Conservation (phyloP, 2,113 vertebrate species). For the Petaurus breviceps region DNA sequence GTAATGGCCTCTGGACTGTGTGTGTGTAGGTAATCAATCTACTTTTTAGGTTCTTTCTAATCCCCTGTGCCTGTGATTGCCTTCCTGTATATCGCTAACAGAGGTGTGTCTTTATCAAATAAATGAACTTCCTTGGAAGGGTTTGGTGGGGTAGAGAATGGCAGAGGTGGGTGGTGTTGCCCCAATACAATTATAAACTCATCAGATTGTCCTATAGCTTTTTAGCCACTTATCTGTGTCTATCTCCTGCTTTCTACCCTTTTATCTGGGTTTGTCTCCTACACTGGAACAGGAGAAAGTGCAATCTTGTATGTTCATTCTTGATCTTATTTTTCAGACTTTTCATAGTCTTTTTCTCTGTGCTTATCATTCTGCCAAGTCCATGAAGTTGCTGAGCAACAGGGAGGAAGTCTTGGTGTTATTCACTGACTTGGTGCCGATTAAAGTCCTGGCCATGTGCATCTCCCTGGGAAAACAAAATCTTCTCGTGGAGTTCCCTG, state of each 20-base stretch:
- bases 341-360: constrained; percentile 58
- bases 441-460: constrained; percentile 50
- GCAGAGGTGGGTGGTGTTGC: background rate
- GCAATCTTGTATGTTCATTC: constrained; percentile 33
- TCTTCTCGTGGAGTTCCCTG: background rate
- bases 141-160: background rate
- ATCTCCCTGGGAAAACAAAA: constrained; percentile 55
- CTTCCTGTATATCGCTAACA: background rate
- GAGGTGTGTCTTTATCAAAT: constrained; percentile 13
- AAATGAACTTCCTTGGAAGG: background rate
- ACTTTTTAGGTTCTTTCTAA: background rate
- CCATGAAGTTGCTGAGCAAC: constrained; percentile 76
- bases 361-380: constrained; percentile 74
- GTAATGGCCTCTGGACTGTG: background rate
- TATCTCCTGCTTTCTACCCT: fast-evolving
- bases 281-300: background rate
- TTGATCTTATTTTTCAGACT: constrained; percentile 66
- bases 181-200: background rate
- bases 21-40: background rate
- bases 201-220: background rate
- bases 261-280: background rate
- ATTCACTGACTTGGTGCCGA: constrained; percentile 61
- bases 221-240: background rate
- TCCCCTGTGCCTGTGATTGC: background rate
- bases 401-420: constrained; percentile 72